Base-by-base conservation (phyloP, 2,113 vertebrate species). In the Mellivora capensis region DNA sequence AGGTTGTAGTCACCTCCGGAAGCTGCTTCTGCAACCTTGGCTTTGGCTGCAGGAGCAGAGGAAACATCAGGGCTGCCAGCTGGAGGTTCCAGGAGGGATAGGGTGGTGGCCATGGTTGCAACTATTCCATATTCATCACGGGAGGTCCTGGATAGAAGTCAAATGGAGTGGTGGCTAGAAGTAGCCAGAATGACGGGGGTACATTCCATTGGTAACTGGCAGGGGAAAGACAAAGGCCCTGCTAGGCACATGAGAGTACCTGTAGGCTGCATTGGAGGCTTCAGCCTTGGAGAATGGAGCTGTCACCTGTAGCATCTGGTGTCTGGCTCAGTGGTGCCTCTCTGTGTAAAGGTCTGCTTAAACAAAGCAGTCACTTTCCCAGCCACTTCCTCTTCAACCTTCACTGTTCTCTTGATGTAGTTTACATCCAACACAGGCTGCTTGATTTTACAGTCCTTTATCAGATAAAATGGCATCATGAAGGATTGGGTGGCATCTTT, bases 391-490 rank as follows among this genome's bases (percentile, higher is more conserved):
- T 3, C 99, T 99, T 99, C 99, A 1, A 99, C 99, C 85, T 93
- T 99, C 97, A 99, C 98, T 0, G 97, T 99, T 1, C 99, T 99
- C 97, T 99, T 99, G 97, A 99, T 99, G 90, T 99, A 99, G 98
- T 99, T 99, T 71, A 99, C 99, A 62, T 99, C 99, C 37, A 99
- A 99, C 49, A 99, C 99, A 2, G 99, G 99, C 93, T 99, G 99
- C 96, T 99, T 99, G 97, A 99, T 99, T 98, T 99, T 99, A 94
- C 99, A 99, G 92, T 99, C 99, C 98, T 99, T 99, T 98, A 99
- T 98, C 96, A 99, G 98, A 96, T 99, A 99, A 96, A 99, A 99
- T 3, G 99, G 99, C 99, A 99, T 99, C 99, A 99, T 99, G 42
- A 99, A 99, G 10, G 99, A 99, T 98, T 99, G 99, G 98, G 99